Base-by-base conservation (phyloP, 2,797 vertebrate species). In the Clarias platycephalus region DNA sequence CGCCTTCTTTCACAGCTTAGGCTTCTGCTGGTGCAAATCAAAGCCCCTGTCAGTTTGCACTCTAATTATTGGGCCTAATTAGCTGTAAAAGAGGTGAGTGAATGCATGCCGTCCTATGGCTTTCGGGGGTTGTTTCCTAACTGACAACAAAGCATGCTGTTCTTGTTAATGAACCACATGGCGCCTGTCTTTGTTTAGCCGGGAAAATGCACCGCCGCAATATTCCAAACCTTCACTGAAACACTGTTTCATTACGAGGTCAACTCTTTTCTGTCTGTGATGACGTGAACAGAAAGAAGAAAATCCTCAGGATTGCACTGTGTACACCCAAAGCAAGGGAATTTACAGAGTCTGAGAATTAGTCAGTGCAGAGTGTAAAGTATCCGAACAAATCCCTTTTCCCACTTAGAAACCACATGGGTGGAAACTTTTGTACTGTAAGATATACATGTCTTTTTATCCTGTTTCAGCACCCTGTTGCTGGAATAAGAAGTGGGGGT, bases 71-170 rank as follows among this genome's bases (percentile, higher is more conserved):
- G 80, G 81, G 87, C 79, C 81, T 93, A 91, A 94, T 88, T 91
- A 86, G 87, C 86, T 85, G 85, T 90, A 87, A 85, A 88, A 82
- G 83, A 85, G 92, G 87, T 84, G 87, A 88, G 90, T 90, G 86
- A 87, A 91, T 90, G 26, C 85, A 31, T 89, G 83, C 83, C 84
- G 84, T 86, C 81, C 75, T 71, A 64, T 84, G 88, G 86, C 87
- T 88, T 93, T 91, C 91, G 86, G 86, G 86, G 91, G 72, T 87
- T 74, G 88, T 87, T 92, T 85, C 90, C 90, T 90, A 91, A 90
- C 87, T 84, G 90, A 91, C 88, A 86, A 91, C 91, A 93, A 92
- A 92, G 78, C 92, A 89, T 88, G 92, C 91, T 92, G 92, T 91
- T 93, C 88, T 81, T 77, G 86, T 90, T 92, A 93, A 92, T 77